phyloP scores from a whole-genome alignment of 2,888 invertebrate species.

The Desoria tigrina region DNA sequence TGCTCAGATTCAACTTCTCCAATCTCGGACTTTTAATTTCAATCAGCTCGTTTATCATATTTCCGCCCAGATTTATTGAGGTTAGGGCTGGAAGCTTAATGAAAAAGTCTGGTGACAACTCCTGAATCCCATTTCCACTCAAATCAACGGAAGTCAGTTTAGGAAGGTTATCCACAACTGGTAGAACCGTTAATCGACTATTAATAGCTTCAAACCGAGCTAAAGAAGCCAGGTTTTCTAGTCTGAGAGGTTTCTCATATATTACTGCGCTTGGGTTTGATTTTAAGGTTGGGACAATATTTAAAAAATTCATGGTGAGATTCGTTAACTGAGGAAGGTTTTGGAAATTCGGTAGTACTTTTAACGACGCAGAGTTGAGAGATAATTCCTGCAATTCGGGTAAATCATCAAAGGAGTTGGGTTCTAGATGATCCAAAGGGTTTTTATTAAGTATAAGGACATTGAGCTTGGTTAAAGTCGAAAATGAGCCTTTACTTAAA shows the following conservation, averaged over 20 bases:
- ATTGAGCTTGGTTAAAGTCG: constrained; percentile 37
- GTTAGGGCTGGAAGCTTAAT: constrained; percentile 15
- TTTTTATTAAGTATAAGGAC: constrained; percentile 34
- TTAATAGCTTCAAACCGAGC: constrained; percentile 20
- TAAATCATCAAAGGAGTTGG: constrained; percentile 40
- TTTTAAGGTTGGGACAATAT: neutral
- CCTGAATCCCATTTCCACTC: constrained; percentile 33
- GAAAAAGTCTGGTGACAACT: constrained; percentile 15
- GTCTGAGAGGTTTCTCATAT: constrained; percentile 9
- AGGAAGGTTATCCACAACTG: constrained; percentile 31
- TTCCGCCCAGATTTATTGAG: constrained; percentile 22
- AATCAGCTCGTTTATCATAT: constrained; percentile 17
- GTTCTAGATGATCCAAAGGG: constrained; percentile 34
- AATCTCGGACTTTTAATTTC: constrained; percentile 13
- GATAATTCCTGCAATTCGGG: constrained; percentile 28
- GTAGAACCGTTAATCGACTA: constrained; percentile 35
- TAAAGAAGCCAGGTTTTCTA: constrained; percentile 40
- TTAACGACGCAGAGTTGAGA: constrained; percentile 31
- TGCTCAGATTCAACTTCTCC: constrained; percentile 20
- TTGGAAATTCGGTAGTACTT: constrained; percentile 32
- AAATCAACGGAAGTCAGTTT: constrained; percentile 33
- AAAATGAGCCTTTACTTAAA: constrained; percentile 38
- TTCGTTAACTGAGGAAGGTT: constrained; percentile 33
- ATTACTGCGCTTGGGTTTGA: neutral
- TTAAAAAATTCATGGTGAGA: constrained; percentile 17